Evolutionary conservation across 2,113 vertebrate genomes (phyloP).

Genomic region (Dicaeum eximium): DNA sequence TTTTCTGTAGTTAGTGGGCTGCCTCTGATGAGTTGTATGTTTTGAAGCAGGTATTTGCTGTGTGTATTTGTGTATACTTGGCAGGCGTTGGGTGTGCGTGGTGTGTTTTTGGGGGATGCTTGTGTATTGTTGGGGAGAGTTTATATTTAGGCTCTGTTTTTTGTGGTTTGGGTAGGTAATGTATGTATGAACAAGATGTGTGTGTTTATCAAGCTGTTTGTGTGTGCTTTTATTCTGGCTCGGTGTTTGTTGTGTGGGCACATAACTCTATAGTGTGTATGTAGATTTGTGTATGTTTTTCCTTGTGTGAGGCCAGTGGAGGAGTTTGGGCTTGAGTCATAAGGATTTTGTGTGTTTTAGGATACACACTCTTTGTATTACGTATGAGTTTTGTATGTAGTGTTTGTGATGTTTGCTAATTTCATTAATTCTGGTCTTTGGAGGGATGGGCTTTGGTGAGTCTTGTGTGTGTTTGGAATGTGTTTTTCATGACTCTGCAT

Average conservation of each 20-base stretch:
- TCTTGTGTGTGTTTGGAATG: neutral
- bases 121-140: conserved; percentile 60
- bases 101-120: conserved; percentile 52
- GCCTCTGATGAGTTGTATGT: neutral
- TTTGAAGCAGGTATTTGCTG: conserved; percentile 34
- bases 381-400: neutral
- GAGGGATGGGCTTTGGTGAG: neutral
- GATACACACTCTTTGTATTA: neutral
- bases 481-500: neutral
- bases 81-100: neutral
- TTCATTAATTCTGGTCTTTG: neutral
- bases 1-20: neutral
- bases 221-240: conserved; percentile 8
- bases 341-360: conserved; percentile 3
- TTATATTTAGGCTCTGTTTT: conserved; percentile 62
- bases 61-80: conserved; percentile 36
- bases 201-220: conserved; percentile 23
- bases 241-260: conserved; percentile 37
- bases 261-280: neutral
- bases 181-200: conserved; percentile 11
- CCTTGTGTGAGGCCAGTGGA: conserved; percentile 2
- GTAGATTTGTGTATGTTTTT: neutral
- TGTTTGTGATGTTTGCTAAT: neutral
- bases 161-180: conserved; percentile 57
- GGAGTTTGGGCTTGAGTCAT: conserved; percentile 50